Percentiles rank a stretch among this genome's conserved stretches.
Conservation (phyloP, 2,888 invertebrate species). For the Pheosia tremula region DNA sequence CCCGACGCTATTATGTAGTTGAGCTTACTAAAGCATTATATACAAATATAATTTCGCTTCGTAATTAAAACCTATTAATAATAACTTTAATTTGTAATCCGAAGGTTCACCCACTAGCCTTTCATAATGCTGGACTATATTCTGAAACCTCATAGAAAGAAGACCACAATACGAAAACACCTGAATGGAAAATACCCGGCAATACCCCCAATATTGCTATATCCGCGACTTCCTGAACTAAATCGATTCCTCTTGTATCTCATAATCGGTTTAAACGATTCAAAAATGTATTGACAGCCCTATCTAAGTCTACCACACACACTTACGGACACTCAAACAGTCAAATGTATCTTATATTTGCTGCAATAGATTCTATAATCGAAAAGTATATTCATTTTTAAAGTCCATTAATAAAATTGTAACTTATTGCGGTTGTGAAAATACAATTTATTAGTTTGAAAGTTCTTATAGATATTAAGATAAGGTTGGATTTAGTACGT, state of each 20-base stretch:
- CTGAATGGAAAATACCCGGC: background rate
- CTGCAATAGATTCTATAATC: background rate
- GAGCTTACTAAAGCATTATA: too few relatives aligned
- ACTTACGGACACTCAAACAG: background rate
- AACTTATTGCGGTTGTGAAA: conserved; percentile 9
- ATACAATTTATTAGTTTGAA: background rate
- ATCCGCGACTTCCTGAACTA: conserved; percentile 18
- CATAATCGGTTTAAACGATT: conserved; percentile 39
- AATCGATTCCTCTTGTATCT: conserved; percentile 28
- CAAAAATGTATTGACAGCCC: conserved; percentile 28
- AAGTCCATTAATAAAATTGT: conserved; percentile 8
- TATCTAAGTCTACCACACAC: conserved; percentile 20
- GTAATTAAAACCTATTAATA: too few relatives aligned
- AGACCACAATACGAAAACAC: too few relatives aligned
- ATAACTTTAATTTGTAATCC: too few relatives aligned
- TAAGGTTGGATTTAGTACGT: conserved; percentile 13
- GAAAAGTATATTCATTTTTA: background rate
- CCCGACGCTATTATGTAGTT: too few relatives aligned
- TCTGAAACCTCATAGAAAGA: too few relatives aligned
- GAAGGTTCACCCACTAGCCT: too few relatives aligned
- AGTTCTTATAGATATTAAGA: background rate
- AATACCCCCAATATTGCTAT: conserved; percentile 16
- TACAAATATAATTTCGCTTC: too few relatives aligned
- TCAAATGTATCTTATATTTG: background rate
- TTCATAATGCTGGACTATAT: too few relatives aligned